Percentiles rank a stretch among this genome's conserved stretches.
Conservation (phyloP, 2,888 invertebrate genomes). For the Camponotus fellah region DNA sequence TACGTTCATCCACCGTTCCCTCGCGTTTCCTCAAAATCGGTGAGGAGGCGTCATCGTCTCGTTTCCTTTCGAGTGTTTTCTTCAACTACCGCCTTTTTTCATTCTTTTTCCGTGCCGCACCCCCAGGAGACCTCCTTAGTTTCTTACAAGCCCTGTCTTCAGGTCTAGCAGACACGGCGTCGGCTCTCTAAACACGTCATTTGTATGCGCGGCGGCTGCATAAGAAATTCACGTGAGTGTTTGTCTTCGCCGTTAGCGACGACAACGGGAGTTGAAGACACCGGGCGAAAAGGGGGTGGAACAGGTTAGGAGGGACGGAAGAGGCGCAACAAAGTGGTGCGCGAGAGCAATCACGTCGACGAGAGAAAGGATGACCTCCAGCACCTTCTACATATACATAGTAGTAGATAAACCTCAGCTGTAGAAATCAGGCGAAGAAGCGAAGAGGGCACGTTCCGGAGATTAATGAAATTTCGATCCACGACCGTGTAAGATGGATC, state of each 20-base stretch:
- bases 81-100: constrained; percentile 7
- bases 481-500: constrained; percentile 35
- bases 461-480: constrained; percentile 76
- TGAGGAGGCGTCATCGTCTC: constrained; percentile 39
- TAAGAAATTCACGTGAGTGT: constrained; percentile 81
- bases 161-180: constrained; percentile 20
- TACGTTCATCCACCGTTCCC: constrained; percentile 38
- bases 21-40: constrained; percentile 38
- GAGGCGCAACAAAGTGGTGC: constrained; percentile 50
- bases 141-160: constrained; percentile 44
- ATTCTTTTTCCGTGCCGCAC: neutral
- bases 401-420: constrained; percentile 33
- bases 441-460: constrained; percentile 54
- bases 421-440: constrained; percentile 32
- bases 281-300: neutral
- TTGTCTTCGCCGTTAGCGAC: constrained; percentile 76
- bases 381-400: constrained; percentile 31
- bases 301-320: constrained; percentile 3
- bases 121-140: neutral
- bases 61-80: constrained; percentile 39
- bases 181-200: constrained; percentile 78
- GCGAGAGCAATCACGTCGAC: constrained; percentile 60
- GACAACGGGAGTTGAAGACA: constrained; percentile 38
- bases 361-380: constrained; percentile 61
- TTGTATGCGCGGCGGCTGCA: constrained; percentile 79